phyloP scores from a whole-genome alignment of 92 coral and sea anemone genomes.

The Epizoanthus ramosus region DNA sequence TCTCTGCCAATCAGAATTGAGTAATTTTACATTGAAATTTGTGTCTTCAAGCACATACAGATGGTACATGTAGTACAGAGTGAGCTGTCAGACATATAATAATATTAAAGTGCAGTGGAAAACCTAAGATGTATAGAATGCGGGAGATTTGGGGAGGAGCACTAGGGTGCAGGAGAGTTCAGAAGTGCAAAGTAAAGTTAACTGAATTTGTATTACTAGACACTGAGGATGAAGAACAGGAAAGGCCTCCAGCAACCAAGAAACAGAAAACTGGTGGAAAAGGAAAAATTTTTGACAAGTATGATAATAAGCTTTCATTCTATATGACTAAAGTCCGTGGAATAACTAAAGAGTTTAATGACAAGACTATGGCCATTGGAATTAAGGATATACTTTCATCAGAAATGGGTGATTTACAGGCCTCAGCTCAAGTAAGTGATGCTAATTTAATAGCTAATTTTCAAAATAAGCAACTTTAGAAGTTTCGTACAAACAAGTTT shows the following conservation, averaged over 20 bases:
- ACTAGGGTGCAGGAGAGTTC: no score
- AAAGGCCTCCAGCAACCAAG: conserved; percentile 63
- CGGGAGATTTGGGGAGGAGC: no score
- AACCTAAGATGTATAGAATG: no score
- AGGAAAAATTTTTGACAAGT: conserved; percentile 2
- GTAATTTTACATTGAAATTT: no score
- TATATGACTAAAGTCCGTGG: conserved; percentile 89
- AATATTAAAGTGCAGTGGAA: no score
- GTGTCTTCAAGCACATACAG: no score
- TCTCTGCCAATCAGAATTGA: no score
- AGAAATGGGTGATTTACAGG: conserved; percentile 89
- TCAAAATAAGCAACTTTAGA: neutral
- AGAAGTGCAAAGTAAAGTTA: no score
- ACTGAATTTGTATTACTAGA: conserved; percentile 1
- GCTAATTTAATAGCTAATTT: neutral
- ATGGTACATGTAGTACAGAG: no score
- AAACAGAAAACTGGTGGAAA: conserved; percentile 55
- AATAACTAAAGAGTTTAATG: conserved; percentile 73
- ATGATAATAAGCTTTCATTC: conserved; percentile 63
- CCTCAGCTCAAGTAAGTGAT: conserved; percentile 87
- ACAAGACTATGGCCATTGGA: conserved; percentile 71
- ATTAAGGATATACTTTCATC: conserved; percentile 92
- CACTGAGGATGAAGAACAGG: conserved; percentile 46
- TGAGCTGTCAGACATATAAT: no score
- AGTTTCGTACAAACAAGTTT: neutral